Percentiles rank a stretch among this genome's conserved stretches.
Evolutionary conservation across 2,797 vertebrate species (phyloP).

Genomic region (Spondyliosoma cantharus): DNA sequence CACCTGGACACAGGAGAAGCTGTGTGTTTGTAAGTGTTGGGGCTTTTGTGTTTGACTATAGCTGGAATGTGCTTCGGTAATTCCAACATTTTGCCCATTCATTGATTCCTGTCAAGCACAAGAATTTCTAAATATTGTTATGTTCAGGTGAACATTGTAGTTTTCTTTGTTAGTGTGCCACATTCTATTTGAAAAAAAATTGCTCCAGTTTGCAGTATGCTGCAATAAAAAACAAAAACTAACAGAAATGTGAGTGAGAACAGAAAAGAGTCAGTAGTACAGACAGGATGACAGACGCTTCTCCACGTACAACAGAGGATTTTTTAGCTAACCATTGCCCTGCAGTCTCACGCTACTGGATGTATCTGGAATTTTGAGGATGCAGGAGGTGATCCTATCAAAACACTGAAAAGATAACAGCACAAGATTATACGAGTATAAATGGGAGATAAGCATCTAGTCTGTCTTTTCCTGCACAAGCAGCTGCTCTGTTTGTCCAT

Average conservation of each 20-base stretch:
- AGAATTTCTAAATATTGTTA: neutral
- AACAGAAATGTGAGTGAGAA: no score
- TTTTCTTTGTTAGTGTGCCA: no score
- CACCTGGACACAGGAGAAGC: no score
- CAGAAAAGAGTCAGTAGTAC: no score
- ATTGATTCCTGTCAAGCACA: neutral
- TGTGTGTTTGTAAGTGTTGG: neutral
- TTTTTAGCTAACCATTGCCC: no score
- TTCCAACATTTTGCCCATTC: neutral
- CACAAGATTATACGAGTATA: neutral
- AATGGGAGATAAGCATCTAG: slow-evolving; percentile 28
- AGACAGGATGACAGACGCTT: no score
- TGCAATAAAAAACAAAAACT: no score
- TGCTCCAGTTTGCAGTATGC: neutral
- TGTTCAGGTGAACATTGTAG: neutral
- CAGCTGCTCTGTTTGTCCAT: slow-evolving; percentile 2
- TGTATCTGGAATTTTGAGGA: neutral
- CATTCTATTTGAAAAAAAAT: neutral
- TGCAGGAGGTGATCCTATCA: neutral
- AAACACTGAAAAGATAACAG: slow-evolving; percentile 10
- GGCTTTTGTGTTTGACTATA: neutral
- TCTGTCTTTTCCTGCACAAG: slow-evolving; percentile 10
- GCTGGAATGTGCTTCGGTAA: slow-evolving; percentile 30
- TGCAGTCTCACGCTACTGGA: neutral
- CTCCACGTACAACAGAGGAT: no score